Percentiles rank a stretch among this genome's conserved stretches.
Evolutionary conservation across 2,797 vertebrate genomes (phyloP).

Genomic region (Pagetopsis macropterus): DNA sequence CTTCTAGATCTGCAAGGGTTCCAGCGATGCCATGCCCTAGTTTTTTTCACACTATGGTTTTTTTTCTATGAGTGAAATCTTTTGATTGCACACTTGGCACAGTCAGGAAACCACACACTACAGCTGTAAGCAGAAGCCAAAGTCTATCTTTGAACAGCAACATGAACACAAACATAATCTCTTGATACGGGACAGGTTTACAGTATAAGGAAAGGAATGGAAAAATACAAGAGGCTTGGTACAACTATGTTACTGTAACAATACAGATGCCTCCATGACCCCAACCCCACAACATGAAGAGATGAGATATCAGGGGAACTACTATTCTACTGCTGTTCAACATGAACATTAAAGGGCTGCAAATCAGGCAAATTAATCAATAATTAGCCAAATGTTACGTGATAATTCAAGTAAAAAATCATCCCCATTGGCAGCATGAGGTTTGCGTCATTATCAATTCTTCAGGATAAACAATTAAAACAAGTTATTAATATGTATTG

Average conservation of each 20-base stretch:
- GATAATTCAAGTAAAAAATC: no score
- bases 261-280: neutral
- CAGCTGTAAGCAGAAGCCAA: neutral
- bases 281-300: neutral
- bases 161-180: neutral
- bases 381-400: neutral
- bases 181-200: no score
- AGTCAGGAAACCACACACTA: slow-evolving; percentile 54
- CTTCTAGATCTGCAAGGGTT: neutral
- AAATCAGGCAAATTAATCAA: neutral
- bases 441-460: neutral
- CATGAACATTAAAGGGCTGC: neutral
- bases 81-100: slow-evolving; percentile 51
- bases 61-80: slow-evolving; percentile 34
- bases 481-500: neutral
- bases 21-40: neutral
- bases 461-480: neutral
- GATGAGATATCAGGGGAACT: no score
- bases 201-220: no score
- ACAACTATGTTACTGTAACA: neutral
- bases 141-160: neutral
- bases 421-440: neutral
- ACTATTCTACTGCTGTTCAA: neutral
- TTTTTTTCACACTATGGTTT: neutral
- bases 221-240: neutral